A percentile compares a stretch with the other conserved stretches of the same genome.
phyloP scores from a whole-genome alignment of 1,140 invertebrate genomes.

The Potamilus streckersoni region DNA sequence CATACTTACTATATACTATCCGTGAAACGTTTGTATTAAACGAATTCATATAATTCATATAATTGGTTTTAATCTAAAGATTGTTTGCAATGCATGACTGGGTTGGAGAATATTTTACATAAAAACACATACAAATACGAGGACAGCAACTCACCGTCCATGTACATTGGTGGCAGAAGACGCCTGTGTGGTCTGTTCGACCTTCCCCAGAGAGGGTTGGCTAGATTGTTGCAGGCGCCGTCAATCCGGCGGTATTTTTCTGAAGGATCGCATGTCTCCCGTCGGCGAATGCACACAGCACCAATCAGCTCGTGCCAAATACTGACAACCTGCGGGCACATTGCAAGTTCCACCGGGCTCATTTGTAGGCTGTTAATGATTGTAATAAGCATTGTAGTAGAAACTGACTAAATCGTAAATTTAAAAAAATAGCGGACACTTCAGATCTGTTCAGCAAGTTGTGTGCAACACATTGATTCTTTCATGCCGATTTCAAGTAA shows the following conservation, averaged over 20 bases:
- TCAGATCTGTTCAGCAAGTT: too few relatives aligned
- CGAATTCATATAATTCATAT: too few relatives aligned
- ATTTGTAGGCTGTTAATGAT: neutral
- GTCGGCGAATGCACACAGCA: slow-evolving; percentile 24
- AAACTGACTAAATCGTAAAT: too few relatives aligned
- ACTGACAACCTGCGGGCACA: slow-evolving; percentile 9
- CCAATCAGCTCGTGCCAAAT: slow-evolving; percentile 27
- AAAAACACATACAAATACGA: neutral
- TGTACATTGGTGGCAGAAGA: slow-evolving; percentile 69
- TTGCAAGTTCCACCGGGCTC: slow-evolving; percentile 4
- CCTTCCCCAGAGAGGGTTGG: slow-evolving; percentile 79
- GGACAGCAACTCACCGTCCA: slow-evolving; percentile 15
- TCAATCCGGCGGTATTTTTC: slow-evolving; percentile 77
- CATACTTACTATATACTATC: too few relatives aligned
- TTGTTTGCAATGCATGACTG: too few relatives aligned
- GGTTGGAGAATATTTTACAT: too few relatives aligned
- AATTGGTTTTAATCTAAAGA: too few relatives aligned
- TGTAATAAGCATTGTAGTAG: neutral
- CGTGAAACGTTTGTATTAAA: too few relatives aligned
- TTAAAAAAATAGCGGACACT: too few relatives aligned
- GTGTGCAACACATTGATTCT: too few relatives aligned
- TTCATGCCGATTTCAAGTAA: too few relatives aligned
- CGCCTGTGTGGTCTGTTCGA: slow-evolving; percentile 82
- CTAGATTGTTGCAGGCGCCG: slow-evolving; percentile 89
- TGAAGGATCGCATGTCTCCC: slow-evolving; percentile 14